Evolutionary conservation across 2,797 vertebrate species (phyloP).

Genomic region (Ibycter americanus): DNA sequence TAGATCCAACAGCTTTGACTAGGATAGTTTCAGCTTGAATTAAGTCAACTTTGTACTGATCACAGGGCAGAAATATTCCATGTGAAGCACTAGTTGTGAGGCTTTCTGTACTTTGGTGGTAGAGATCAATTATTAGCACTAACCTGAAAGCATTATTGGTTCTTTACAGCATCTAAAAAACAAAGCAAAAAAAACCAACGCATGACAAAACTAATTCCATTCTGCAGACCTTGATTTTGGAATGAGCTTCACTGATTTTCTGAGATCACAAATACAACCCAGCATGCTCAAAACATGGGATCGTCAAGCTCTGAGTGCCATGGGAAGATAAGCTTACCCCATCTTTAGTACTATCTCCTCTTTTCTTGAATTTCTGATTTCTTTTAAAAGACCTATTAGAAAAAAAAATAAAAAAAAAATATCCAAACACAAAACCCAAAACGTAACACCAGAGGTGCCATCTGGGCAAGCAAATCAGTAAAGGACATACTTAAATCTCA

Average conservation of each 20-base stretch:
- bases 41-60: background rate
- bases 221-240: background rate
- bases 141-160: background rate
- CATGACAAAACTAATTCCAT: background rate
- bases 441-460: background rate
- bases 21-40: background rate
- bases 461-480: background rate
- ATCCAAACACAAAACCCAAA: background rate
- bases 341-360: background rate
- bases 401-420: background rate
- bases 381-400: background rate
- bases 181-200: background rate
- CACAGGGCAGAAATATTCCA: background rate
- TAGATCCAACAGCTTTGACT: background rate
- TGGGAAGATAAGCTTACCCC: background rate
- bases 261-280: background rate
- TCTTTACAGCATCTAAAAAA: background rate
- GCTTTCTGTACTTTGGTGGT: background rate
- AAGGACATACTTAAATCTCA: background rate
- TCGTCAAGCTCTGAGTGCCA: background rate
- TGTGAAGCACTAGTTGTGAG: background rate
- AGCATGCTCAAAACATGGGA: background rate
- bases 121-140: background rate
- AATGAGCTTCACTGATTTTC: background rate
- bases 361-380: background rate